Conservation (phyloP, 2,888 invertebrate genomes). For the Acanthoscelides obtectus region DNA sequence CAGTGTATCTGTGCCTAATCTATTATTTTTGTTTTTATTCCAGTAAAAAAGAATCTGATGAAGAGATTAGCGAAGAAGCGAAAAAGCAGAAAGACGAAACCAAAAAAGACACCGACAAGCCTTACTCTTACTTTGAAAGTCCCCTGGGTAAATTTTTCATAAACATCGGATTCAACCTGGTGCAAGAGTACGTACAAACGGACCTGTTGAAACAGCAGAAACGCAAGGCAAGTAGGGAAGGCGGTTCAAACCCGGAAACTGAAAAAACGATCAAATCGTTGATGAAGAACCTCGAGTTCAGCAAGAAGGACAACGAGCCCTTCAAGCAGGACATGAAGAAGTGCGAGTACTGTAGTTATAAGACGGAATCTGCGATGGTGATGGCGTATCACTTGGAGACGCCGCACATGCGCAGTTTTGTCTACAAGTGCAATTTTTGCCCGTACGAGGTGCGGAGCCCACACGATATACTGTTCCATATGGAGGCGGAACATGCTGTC, state of each 20-base stretch:
- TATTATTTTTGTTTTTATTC: too few relatives aligned
- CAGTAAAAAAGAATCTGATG: constrained; percentile 31
- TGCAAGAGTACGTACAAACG: constrained; percentile 90
- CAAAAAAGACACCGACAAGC: constrained; percentile 38
- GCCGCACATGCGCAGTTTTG: constrained; percentile 84
- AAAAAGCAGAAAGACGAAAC: constrained; percentile 32
- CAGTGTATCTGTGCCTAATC: too few relatives aligned
- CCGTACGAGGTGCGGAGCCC: constrained; percentile 62
- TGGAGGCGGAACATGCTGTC: constrained; percentile 85
- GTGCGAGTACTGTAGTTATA: constrained; percentile 86
- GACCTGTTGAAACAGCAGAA: constrained; percentile 85
- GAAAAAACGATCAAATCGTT: constrained; percentile 77
- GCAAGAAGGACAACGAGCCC: constrained; percentile 79
- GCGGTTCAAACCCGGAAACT: constrained; percentile 62
- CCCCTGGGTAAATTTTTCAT: constrained; percentile 87
- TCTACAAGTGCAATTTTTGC: constrained; percentile 65
- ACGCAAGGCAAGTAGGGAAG: constrained; percentile 72
- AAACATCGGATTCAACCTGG: constrained; percentile 85
- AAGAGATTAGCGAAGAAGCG: constrained; percentile 32
- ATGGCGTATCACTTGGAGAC: constrained; percentile 86
- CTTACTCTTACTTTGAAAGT: constrained; percentile 72
- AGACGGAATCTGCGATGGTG: constrained; percentile 77
- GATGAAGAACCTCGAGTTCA: constrained; percentile 78
- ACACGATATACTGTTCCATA: constrained; percentile 84
- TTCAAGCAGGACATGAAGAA: constrained; percentile 66